A percentile compares a stretch with the other conserved stretches of the same genome.
Evolutionary conservation across 2,113 vertebrate genomes (phyloP).

Genomic region (Petroica traversi): DNA sequence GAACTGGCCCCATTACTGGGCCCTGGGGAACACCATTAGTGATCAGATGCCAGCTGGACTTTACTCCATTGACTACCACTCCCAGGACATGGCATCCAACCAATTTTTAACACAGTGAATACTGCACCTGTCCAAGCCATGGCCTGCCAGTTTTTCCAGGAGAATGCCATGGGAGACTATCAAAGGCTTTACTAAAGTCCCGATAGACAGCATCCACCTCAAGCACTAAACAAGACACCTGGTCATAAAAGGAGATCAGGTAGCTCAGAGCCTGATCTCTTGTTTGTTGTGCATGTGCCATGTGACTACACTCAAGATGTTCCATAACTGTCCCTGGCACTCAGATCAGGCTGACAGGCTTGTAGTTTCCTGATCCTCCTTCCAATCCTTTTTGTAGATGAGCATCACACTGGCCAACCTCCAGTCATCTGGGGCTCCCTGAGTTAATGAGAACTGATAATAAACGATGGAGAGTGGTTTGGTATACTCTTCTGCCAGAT

Average conservation of each 20-base stretch:
- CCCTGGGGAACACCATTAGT: not conserved
- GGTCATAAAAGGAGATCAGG: not conserved
- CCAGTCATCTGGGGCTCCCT: not conserved
- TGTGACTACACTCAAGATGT: not conserved
- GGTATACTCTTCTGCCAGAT: no score
- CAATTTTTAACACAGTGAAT: not conserved
- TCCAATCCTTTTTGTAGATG: not conserved
- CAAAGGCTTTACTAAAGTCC: not conserved
- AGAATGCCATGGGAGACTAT: not conserved
- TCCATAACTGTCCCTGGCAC: not conserved
- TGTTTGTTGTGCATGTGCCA: fast-evolving
- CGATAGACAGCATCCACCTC: not conserved
- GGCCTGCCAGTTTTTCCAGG: not conserved
- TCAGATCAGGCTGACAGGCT: not conserved
- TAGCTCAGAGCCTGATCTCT: not conserved
- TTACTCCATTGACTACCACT: not conserved
- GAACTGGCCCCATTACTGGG: not conserved
- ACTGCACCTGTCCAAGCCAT: not conserved
- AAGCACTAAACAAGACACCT: not conserved
- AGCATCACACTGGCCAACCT: not conserved
- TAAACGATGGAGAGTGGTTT: not conserved
- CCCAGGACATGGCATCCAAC: not conserved
- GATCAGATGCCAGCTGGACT: not conserved
- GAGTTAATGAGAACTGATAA: not conserved
- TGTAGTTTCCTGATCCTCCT: not conserved